Evolutionary conservation across 2,888 invertebrate genomes (phyloP), one percentile per base, ranked within the genome.

Genomic region (Beris chalybata): DNA sequence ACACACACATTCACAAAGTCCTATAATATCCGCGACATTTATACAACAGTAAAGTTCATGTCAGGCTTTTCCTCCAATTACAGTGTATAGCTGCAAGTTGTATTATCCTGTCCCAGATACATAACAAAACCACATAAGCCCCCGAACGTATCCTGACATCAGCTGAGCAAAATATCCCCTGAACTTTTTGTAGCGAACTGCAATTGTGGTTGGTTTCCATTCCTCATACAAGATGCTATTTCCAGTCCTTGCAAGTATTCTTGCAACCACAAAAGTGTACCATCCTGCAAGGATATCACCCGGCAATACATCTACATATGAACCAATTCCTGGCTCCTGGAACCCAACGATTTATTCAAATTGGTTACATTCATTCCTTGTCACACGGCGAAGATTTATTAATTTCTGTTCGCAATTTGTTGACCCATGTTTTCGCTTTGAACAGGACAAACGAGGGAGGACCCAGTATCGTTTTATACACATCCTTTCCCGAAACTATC

Each of bases 291-390:
- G 61, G 38, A 50, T 38, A 43, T 61, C 38, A 30, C 38, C 13
- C 53, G 29, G 53, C 30, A 4, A 22, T 3, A 22, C 53, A 31
- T 31, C n/a, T 11, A 31, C 11, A 22, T 50, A 22, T 30, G 32
- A 9, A 52, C 32, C 52, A 15, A 11, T 38, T 12, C 15, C 13
- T 29, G 22, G 50, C 11, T 12, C 47, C 54, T 50, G 48, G 44
- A 53, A 15, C 64, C 32, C 53, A 43, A 59, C 64, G 64, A 64
- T 67, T 67, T 64, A 64, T 67, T 67, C 64, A 59, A 67, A 67
- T 67, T 67, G 64, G 64, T 68, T 68, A 65, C 68, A 61, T 65
- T 65, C 64, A 43, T 50, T 48, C 45, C 6, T 48, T 53, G 45
- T 64, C 61, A 52, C 50, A 48, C 4, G 7, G 15, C 22, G 9